Evolutionary conservation across 1,140 invertebrate species (phyloP), one percentile per base, ranked within the genome.

Genomic region (Drosophila mojavensis): DNA sequence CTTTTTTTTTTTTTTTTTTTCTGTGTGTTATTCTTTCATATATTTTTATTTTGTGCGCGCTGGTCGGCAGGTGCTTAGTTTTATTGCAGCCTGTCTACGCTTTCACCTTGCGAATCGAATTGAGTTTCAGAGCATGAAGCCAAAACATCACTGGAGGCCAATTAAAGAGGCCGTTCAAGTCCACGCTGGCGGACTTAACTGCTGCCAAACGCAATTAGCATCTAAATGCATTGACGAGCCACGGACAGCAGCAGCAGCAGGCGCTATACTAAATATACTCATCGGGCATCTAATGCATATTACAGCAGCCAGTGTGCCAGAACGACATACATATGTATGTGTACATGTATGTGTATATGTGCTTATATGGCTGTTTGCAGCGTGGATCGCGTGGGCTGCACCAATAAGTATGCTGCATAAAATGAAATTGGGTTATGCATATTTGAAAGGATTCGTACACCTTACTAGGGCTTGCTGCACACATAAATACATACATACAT

Each of bases 181-280:
- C 51, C 36, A 36, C 28, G 39, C 1, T 6, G 15, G 20, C 45
- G 41, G 41, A 55, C 79, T 61, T 47, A 77, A 55, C 48, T 56
- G 69, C 79, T 78, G 74, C 72, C 82, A 82, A 81, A 81, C 70
- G 63, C 69, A 81, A 81, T 81, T 78, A 81, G 79, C 79, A 81
- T 81, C 81, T 81, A 81, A 81, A 81, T 82, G 75, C 68, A 82
- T 78, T 70, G 74, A 20, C 70, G 63, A 56, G 28, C 43, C 17
- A 33, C 33, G 67, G 59, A 48, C 58, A 60, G 67, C 28, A 43
- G 36, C 9, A 24, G 20, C 20, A 24, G 20, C 20, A 24, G 20
- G 20, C 20, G 20, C 30, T 43, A 26, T 13, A 43, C 70, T 64
- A 50, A 28, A 47, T 45, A 77, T 68, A 77, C 72, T 74, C 64